Base-by-base conservation (phyloP, 2,888 invertebrate species). In the Andrena haemorrhoa region DNA sequence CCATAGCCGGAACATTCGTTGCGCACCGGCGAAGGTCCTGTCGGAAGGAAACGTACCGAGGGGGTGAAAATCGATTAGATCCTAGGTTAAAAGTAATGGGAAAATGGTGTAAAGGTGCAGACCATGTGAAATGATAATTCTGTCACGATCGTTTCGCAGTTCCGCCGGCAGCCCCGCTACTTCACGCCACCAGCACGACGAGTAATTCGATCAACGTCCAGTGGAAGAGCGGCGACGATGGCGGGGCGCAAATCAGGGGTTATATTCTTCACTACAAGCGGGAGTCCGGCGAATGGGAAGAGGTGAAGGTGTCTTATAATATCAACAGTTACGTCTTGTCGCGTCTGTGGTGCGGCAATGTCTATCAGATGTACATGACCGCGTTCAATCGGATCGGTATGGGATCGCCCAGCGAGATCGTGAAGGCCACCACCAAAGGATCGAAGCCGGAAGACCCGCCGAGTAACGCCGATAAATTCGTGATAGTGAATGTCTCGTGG, bases 381-480 rank as follows among this genome's bases (percentile, higher is more conserved):
- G 98, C 98, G n/a, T 97, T 97, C 93, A 98, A 98, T 94, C 96
- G 97, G 90, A 98, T 98, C 84, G 98, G 98, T 10, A 98, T 98
- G 58, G 98, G 98, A 0, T 94, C 98, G 75, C 97, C 98, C 0
- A 98, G 98, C 92, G 98, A 98, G 92, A 98, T 98, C 85, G 97
- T 98, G 53, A 97, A 97, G 88, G 97, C 97, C 0, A 97, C 91
- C 23, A 94, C 94, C 0, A 92, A 93, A 64, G 94, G 94, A 29
- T 92, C 93, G 2, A 94, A 93, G 49, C 94, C 94, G 29, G 92
- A 91, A 47, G 92, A 92, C 41, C 92, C 94, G 31, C 94, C 94
- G 1, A 89, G 92, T 23, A 92, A 87, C 77, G 91, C 90, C 2
- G 93, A 93, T 31, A 92, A 92, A 74, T 93, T 94, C 79, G 90